Evolutionary conservation across 2,888 invertebrate genomes (phyloP).

Genomic region (Eristalis intricaria): DNA sequence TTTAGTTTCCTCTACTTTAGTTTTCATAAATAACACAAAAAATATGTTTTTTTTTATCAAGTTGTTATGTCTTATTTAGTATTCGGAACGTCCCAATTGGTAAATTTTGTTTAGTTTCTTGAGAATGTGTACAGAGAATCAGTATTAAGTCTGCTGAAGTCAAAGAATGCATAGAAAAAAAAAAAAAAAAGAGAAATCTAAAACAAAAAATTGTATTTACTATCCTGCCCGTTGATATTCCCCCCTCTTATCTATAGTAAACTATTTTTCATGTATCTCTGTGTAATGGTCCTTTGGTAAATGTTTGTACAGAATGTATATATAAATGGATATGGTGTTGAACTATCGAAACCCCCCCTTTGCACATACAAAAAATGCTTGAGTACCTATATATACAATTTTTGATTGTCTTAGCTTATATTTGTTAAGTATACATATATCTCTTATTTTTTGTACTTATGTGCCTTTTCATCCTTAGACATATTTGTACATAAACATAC

Average conservation of each 20-base stretch:
- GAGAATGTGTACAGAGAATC: conserved; percentile 65
- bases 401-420: conserved; percentile 37
- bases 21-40: conserved; percentile 42
- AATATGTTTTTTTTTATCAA: conserved; percentile 12
- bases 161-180: conserved; percentile 53
- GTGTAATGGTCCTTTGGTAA: conserved; percentile 64
- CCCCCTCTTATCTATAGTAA: conserved; percentile 29
- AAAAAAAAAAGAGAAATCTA: background rate
- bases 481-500: background rate
- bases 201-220: conserved; percentile 11
- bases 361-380: conserved; percentile 61
- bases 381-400: conserved; percentile 35
- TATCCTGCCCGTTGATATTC: conserved; percentile 66
- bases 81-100: conserved; percentile 27
- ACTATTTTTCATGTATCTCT: conserved; percentile 49
- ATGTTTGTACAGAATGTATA: conserved; percentile 67
- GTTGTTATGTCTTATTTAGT: conserved; percentile 33
- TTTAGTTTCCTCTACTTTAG: conserved; percentile 10
- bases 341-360: conserved; percentile 46
- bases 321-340: conserved; percentile 60
- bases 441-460: conserved; percentile 14
- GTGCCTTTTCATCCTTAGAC: background rate
- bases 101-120: conserved; percentile 47
- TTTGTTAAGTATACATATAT: conserved; percentile 29
- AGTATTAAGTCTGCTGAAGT: conserved; percentile 72